Conservation (phyloP, 1,140 invertebrate species). For the Colletes gigas region DNA sequence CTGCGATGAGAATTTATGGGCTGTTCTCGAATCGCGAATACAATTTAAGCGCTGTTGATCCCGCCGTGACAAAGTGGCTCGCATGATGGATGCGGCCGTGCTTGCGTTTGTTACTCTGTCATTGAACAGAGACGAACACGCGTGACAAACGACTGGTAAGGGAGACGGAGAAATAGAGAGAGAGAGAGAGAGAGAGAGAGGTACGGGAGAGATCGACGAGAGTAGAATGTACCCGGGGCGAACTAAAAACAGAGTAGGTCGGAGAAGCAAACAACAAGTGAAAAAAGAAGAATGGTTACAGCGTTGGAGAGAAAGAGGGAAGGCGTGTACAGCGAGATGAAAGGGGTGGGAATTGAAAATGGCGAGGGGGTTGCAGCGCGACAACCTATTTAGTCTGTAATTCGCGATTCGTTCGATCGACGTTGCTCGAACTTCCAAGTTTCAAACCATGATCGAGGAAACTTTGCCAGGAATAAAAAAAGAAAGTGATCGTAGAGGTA, state of each 20-base stretch:
- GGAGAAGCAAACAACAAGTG: background rate
- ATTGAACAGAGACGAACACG: constrained; percentile 21
- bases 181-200: background rate
- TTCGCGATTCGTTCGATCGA: constrained; percentile 54
- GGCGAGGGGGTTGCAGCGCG: constrained; percentile 48
- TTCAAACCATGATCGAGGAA: constrained; percentile 6
- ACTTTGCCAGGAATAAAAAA: background rate
- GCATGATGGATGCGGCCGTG: constrained; percentile 68
- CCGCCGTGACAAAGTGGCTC: constrained; percentile 70
- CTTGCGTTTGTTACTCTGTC: constrained; percentile 62
- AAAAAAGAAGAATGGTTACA: constrained; percentile 22
- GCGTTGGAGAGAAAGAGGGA: constrained; percentile 11
- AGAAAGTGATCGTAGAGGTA: background rate
- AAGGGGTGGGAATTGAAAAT: constrained; percentile 44
- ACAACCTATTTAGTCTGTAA: constrained; percentile 69
- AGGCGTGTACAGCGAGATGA: background rate
- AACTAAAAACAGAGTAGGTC: constrained; percentile 9
- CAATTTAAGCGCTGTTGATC: constrained; percentile 73
- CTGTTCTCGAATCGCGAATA: constrained; percentile 70
- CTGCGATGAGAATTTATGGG: constrained; percentile 69
- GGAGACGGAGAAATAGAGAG: background rate
- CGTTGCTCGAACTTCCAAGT: background rate
- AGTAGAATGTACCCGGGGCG: constrained; percentile 33
- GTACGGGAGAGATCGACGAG: constrained; percentile 16
- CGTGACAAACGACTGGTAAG: constrained; percentile 18